Evolutionary conservation across 2,113 vertebrate genomes (phyloP), one percentile per base, ranked within the genome.

Genomic region (Xiphophorus maculatus): DNA sequence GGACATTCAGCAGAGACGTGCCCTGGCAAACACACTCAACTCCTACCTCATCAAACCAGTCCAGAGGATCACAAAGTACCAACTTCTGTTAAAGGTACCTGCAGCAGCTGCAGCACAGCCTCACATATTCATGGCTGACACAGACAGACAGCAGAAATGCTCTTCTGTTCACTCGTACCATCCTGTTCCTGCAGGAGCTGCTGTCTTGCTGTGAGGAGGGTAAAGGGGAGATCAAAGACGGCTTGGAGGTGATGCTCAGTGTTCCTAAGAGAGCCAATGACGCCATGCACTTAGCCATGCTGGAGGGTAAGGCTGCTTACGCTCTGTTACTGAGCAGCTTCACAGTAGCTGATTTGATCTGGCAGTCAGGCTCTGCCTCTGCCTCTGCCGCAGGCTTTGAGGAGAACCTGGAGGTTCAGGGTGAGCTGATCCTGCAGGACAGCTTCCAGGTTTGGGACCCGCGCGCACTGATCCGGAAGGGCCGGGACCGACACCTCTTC

Each of bases 371-470:
- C 19, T 42, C 42, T 12, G 25, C 68, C 48, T 48, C 29, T 17
- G 51, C 35, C 19, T 42, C 42, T 12, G 25, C 70, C 37, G 25
- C 73, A 99, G 98, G 98, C 37, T 99, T 99, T 81, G 98, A 99
- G 91, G 97, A 97, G 90, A 99, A 98, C 91, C 91, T 98, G 89
- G 98, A 97, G 0, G 97, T 98, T 65, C 98, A 99, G 87, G 98
- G 98, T 12, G 98, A 99, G 87, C 94, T 99, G 77, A 97, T 99
- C 82, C 96, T 99, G 58, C 98, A 99, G 93, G 98, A 99, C 91
- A 96, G 97, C 66, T 99, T 99, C 92, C 98, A 99, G 95, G 98
- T 99, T n/a, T 99, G 98, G 98, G 98, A 99, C 85, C 97, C 98
- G 29, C 98, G 98, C 82, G 98, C 98, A 2, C 96, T 99, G 79